phyloP scores from a whole-genome alignment of 2,797 vertebrate species.

The Sebastes paucispinis region DNA sequence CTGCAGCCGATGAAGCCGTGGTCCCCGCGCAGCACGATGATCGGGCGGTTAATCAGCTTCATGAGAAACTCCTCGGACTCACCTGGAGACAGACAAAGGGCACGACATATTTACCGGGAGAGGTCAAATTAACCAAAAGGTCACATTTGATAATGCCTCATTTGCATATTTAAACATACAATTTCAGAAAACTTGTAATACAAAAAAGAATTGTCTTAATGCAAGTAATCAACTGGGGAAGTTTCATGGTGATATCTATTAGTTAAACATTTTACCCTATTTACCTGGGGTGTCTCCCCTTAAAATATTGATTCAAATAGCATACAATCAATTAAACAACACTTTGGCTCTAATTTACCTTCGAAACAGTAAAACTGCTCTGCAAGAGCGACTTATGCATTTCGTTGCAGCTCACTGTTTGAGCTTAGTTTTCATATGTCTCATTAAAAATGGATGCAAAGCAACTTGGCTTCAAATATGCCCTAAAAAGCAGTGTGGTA shows the following conservation, averaged over 20 bases:
- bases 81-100: slow-evolving; percentile 68
- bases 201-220: no score
- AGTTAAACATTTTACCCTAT: no score
- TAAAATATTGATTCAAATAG: neutral
- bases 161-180: no score
- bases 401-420: neutral
- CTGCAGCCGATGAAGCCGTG: slow-evolving; percentile 98
- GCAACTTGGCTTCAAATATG: slow-evolving; percentile 7
- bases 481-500: neutral
- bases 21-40: slow-evolving; percentile 95
- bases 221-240: no score
- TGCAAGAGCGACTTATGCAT: neutral
- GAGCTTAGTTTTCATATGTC: neutral
- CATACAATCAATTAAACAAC: neutral
- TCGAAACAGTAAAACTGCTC: neutral
- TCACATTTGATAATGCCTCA: no score
- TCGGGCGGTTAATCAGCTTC: slow-evolving; percentile 98
- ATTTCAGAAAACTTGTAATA: no score
- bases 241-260: no score
- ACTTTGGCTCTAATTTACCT: no score
- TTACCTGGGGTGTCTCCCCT: neutral
- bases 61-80: slow-evolving; percentile 95
- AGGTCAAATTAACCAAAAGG: neutral
- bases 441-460: slow-evolving; percentile 1
- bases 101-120: neutral